phyloP scores from a whole-genome alignment of 2,113 vertebrate species.

The Lampris incognitus region DNA sequence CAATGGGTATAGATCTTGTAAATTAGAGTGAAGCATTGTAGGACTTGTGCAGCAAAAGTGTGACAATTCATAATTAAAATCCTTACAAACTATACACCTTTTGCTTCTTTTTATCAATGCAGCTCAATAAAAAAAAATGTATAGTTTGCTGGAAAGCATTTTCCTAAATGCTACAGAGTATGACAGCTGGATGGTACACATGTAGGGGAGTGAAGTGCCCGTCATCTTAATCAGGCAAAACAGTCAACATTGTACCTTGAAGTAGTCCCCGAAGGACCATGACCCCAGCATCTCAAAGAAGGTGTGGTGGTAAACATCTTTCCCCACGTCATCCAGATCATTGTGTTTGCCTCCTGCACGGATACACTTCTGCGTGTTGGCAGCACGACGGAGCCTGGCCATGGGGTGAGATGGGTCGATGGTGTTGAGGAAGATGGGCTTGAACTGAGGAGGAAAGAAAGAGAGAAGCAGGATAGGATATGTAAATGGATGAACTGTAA shows the following conservation, averaged over 20 bases:
- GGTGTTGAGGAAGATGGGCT: conserved; percentile 98
- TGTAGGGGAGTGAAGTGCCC: too few relatives aligned
- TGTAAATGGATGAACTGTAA: not conserved
- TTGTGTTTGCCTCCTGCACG: conserved; percentile 98
- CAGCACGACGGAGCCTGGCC: conserved; percentile 90
- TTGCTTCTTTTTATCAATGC: too few relatives aligned
- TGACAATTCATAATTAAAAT: too few relatives aligned
- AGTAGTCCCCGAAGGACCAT: conserved; percentile 99
- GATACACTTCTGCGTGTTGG: conserved; percentile 98
- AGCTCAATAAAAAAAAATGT: too few relatives aligned
- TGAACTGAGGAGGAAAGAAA: conserved; percentile 83
- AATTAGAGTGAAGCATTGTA: too few relatives aligned
- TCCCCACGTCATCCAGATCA: conserved; percentile 96
- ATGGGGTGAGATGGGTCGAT: conserved; percentile 96
- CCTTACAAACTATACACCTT: too few relatives aligned
- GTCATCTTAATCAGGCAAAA: not conserved
- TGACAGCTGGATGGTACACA: too few relatives aligned
- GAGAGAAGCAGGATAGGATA: not conserved
- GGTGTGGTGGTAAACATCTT: conserved; percentile 98
- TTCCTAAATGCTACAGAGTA: too few relatives aligned
- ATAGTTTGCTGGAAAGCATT: too few relatives aligned
- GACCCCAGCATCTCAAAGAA: conserved; percentile 99
- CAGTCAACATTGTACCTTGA: conserved; percentile 86
- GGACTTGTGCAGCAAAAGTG: too few relatives aligned
- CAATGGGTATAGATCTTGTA: too few relatives aligned